Percentiles rank a stretch among this genome's conserved stretches.
Evolutionary conservation across 2,888 invertebrate genomes (phyloP).

Genomic region (Hirudinaria manillensis): DNA sequence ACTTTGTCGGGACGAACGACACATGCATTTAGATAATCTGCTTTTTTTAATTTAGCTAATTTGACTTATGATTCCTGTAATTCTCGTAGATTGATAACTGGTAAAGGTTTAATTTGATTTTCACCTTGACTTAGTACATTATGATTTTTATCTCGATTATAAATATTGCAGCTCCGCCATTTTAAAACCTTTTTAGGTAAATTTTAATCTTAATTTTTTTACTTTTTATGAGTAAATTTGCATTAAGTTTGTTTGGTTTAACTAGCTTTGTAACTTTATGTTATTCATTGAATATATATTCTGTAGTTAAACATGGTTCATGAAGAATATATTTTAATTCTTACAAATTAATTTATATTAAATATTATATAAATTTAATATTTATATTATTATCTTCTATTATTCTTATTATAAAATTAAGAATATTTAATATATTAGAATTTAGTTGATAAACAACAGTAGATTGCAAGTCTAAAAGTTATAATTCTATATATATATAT

Average conservation of each 20-base stretch:
- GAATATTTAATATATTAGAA: slow-evolving; percentile 30
- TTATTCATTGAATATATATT: slow-evolving; percentile 65
- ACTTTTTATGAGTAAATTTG: slow-evolving; percentile 57
- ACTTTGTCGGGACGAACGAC: no score
- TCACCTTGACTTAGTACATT: slow-evolving; percentile 61
- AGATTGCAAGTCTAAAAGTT: slow-evolving; percentile 40
- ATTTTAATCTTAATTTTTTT: slow-evolving; percentile 64
- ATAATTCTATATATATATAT: slow-evolving; percentile 35
- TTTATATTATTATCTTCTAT: slow-evolving; percentile 34
- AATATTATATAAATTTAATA: slow-evolving; percentile 17
- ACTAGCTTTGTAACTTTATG: slow-evolving; percentile 64
- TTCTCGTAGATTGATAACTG: slow-evolving; percentile 61
- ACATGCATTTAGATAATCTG: slow-evolving; percentile 56
- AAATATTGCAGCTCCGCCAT: slow-evolving; percentile 66
- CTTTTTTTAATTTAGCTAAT: slow-evolving; percentile 44
- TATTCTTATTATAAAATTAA: slow-evolving; percentile 32
- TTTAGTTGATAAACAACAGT: slow-evolving; percentile 41
- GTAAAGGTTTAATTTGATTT: slow-evolving; percentile 63
- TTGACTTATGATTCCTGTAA: slow-evolving; percentile 41
- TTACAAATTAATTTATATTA: neutral
- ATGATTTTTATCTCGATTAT: slow-evolving; percentile 62
- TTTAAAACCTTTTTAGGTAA: slow-evolving; percentile 66
- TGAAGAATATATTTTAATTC: neutral
- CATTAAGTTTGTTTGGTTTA: slow-evolving; percentile 60
- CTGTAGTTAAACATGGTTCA: slow-evolving; percentile 62